Percentiles rank a stretch among this genome's conserved stretches.
Evolutionary conservation across 2,888 invertebrate species (phyloP).

Genomic region (Phrixothrix hirtus): DNA sequence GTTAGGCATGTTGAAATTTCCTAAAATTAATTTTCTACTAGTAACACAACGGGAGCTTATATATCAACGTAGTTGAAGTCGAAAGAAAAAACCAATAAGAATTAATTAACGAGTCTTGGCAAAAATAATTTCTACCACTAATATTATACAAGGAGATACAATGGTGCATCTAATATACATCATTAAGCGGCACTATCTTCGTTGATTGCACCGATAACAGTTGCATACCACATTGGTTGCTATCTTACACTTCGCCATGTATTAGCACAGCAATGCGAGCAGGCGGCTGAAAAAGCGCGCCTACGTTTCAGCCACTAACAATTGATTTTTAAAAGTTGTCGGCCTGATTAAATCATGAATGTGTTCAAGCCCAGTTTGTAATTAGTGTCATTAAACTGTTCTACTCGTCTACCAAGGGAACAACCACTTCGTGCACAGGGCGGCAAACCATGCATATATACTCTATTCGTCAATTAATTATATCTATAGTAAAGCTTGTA

Average conservation of each 20-base stretch:
- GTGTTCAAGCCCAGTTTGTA: constrained; percentile 36
- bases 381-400: constrained; percentile 38
- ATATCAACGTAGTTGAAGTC: constrained; percentile 12
- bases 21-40: constrained; percentile 18
- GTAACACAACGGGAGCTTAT: constrained; percentile 11
- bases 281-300: constrained; percentile 35
- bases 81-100: constrained; percentile 19
- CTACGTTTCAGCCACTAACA: constrained; percentile 39
- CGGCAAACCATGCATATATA: constrained; percentile 19
- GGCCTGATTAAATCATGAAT: constrained; percentile 39
- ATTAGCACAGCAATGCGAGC: constrained; percentile 38
- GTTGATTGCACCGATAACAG: constrained; percentile 37
- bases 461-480: constrained; percentile 18
- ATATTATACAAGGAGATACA: constrained; percentile 36
- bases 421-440: constrained; percentile 24
- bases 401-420: constrained; percentile 16
- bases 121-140: constrained; percentile 31
- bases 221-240: constrained; percentile 36
- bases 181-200: constrained; percentile 39
- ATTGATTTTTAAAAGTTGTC: constrained; percentile 39
- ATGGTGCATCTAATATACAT: constrained; percentile 40
- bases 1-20: too few relatives aligned
- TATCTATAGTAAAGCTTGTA: constrained; percentile 2
- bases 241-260: constrained; percentile 36
- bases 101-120: constrained; percentile 27